phyloP scores from a whole-genome alignment of 2,113 vertebrate genomes.

The Muscicapa adusta region DNA sequence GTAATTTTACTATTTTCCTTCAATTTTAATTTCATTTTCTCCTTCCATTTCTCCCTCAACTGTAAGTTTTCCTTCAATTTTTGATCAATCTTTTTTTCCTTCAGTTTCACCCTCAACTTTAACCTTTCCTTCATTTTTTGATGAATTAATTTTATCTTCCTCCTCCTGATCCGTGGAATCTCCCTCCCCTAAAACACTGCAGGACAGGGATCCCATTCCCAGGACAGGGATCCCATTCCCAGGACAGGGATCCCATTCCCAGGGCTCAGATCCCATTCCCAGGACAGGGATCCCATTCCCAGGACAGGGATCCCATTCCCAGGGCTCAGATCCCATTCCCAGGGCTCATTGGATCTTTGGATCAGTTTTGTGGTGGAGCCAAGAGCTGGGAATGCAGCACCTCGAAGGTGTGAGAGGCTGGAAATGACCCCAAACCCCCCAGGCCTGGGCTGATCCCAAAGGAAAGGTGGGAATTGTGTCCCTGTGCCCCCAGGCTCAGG shows the following conservation, averaged over 20 bases:
- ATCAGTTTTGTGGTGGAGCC: not conserved
- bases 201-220: no score
- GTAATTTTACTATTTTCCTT: not conserved
- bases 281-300: not conserved
- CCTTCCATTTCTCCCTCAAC: not conserved
- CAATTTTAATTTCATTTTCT: not conserved
- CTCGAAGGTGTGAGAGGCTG: not conserved
- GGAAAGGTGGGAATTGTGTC: not conserved
- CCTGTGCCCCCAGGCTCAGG: not conserved
- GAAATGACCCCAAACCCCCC: not conserved
- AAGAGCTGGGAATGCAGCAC: not conserved
- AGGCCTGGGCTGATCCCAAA: not conserved
- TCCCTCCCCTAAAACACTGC: not conserved
- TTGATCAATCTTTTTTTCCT: not conserved
- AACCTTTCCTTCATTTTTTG: not conserved
- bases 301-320: not conserved
- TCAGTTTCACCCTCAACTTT: not conserved
- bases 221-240: no score
- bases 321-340: not conserved
- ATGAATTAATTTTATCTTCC: not conserved
- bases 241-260: not conserved
- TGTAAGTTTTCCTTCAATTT: not conserved
- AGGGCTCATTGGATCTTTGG: not conserved
- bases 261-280: no score
- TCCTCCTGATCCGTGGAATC: rapidly evolving